These are phyloP conservation scores for Sebastiscus albofasciatus DNA, from an alignment of 2,797 vertebrate genomes.

Conservation along the genomic window DNA sequence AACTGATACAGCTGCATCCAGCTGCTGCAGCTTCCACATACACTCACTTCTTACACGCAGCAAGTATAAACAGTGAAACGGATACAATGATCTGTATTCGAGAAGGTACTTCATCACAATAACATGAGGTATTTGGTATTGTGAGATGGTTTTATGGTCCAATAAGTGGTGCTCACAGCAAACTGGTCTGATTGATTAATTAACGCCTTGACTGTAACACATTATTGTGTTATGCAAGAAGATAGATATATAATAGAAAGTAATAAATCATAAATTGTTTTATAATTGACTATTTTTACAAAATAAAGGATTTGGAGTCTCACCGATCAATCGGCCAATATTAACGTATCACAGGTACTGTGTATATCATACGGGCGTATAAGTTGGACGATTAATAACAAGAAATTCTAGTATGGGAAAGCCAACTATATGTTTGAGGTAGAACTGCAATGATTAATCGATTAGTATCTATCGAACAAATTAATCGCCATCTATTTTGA, in stretches of 20 bases:
- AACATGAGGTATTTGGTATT: background rate
- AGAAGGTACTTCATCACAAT: background rate
- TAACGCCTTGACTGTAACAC: background rate
- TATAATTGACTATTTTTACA: background rate
- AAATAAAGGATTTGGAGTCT: background rate
- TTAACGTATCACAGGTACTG: too few species aligned
- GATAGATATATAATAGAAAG: background rate
- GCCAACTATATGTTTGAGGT: too few species aligned
- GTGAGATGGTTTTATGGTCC: background rate
- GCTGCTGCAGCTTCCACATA: conserved; percentile 21
- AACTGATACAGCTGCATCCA: conserved; percentile 47
- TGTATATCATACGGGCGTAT: too few species aligned
- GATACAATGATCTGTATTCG: background rate
- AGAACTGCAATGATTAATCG: too few species aligned
- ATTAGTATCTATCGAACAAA: too few species aligned
- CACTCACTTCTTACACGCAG: background rate
- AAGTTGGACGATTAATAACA: background rate
- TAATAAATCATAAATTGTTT: background rate
- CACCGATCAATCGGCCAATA: background rate
- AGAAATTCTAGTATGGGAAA: background rate
- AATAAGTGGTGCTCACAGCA: background rate
- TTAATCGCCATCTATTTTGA: too few species aligned
- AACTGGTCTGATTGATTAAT: background rate
- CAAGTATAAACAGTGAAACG: background rate
- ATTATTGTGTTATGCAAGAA: background rate